phyloP scores from a whole-genome alignment of 2,113 vertebrate genomes.

The Microtus montanus region DNA sequence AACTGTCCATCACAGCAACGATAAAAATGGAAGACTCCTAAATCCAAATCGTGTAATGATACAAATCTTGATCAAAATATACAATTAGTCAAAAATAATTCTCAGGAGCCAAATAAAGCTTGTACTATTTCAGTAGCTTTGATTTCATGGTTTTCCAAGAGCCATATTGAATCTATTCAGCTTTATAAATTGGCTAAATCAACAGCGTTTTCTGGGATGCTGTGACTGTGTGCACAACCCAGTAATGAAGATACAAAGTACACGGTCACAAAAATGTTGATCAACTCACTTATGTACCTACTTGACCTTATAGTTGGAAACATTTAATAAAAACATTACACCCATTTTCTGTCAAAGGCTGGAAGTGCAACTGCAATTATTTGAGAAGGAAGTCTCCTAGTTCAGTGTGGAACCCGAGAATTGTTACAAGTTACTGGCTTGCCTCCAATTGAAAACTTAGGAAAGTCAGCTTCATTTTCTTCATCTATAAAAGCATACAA shows the following conservation, averaged over 20 bases:
- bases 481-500: not conserved
- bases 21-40: slow-evolving; percentile 42
- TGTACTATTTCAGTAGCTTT: slow-evolving; percentile 44
- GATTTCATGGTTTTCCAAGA: slow-evolving; percentile 20
- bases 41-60: slow-evolving; percentile 33
- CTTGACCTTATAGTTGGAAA: slow-evolving; percentile 54
- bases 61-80: slow-evolving; percentile 59
- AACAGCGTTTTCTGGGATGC: not conserved
- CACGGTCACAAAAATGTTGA: not conserved
- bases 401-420: not conserved
- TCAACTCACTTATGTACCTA: slow-evolving; percentile 54
- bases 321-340: slow-evolving; percentile 43
- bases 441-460: not conserved
- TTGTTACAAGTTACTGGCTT: not conserved
- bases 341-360: not conserved
- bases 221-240: not conserved
- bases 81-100: slow-evolving; percentile 61
- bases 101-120: slow-evolving; percentile 50
- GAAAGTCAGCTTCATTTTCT: slow-evolving; percentile 10
- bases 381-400: not conserved
- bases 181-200: not conserved
- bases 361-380: not conserved
- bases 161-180: not conserved
- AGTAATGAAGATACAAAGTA: not conserved
- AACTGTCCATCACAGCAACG: not conserved